A percentile compares a stretch with the other conserved stretches of the same genome.
These are phyloP conservation scores for Fulica atra DNA, from an alignment of 2,113 vertebrate species.

Conservation along the genomic window DNA sequence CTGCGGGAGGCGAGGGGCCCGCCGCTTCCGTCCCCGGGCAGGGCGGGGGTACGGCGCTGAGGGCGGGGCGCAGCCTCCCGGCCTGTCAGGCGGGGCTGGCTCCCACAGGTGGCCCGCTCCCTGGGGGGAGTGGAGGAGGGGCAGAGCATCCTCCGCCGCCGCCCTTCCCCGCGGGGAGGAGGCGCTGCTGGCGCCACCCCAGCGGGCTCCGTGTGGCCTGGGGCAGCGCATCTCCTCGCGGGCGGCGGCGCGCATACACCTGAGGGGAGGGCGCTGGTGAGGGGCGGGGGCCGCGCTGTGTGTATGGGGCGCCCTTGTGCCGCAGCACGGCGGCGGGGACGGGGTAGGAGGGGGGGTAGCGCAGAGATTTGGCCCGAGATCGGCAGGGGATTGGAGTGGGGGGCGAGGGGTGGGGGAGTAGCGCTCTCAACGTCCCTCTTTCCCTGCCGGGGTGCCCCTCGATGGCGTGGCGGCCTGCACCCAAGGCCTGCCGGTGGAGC, in stretches of 20 bases:
- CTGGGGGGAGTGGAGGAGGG: too few species aligned
- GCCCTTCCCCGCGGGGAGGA: not conserved
- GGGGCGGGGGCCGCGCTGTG: too few species aligned
- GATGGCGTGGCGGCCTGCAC: not conserved
- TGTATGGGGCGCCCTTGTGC: not conserved
- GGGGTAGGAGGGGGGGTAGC: too few species aligned
- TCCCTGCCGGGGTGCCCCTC: not conserved
- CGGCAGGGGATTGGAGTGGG: too few species aligned
- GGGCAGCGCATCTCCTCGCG: not conserved
- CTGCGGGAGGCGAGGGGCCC: too few species aligned
- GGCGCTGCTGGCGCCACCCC: not conserved
- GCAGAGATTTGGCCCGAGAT: not conserved
- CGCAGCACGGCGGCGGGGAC: not conserved
- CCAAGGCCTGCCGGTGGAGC: not conserved
- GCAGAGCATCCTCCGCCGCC: not conserved
- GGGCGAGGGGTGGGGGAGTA: not conserved
- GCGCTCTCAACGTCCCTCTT: not conserved
- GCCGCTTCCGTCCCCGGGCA: not conserved
- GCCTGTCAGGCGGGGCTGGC: not conserved
- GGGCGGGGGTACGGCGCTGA: not conserved
- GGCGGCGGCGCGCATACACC: not conserved
- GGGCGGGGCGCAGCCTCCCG: not conserved
- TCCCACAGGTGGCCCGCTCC: not conserved
- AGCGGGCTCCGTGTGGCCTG: not conserved
- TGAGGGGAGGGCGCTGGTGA: not conserved